A percentile compares a stretch with the other conserved stretches of the same genome.
Evolutionary conservation across 2,888 invertebrate genomes (phyloP).

Genomic region (Lithophane leautieri): DNA sequence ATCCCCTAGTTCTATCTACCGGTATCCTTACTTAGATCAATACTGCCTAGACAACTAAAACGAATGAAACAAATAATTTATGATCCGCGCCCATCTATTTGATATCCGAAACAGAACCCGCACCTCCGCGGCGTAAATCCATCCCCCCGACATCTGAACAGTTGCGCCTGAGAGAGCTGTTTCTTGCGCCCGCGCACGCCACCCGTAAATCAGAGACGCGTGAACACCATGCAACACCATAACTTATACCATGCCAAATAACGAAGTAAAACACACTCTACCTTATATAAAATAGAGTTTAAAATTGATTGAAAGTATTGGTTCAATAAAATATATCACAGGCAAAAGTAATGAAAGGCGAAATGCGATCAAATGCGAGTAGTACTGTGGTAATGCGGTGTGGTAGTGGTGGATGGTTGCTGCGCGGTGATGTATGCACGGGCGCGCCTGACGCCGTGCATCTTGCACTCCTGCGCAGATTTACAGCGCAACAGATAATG

Average conservation of each 20-base stretch:
- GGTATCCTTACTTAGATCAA: constrained; percentile 6
- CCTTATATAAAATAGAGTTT: constrained; percentile 37
- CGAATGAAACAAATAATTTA: constrained; percentile 41
- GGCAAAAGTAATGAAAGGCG: constrained; percentile 68
- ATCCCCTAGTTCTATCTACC: not conserved
- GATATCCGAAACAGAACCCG: constrained; percentile 50
- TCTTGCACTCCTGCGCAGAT: constrained; percentile 39
- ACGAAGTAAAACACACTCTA: not conserved
- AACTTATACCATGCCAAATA: constrained; percentile 48
- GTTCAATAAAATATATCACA: constrained; percentile 49
- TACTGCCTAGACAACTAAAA: constrained; percentile 44
- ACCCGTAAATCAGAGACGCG: constrained; percentile 73
- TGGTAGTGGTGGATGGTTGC: constrained; percentile 17
- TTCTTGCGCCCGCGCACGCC: constrained; percentile 65
- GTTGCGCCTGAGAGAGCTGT: constrained; percentile 69
- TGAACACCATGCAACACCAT: constrained; percentile 66
- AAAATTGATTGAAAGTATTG: constrained; percentile 3
- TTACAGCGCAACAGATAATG: constrained; percentile 34
- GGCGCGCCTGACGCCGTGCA: constrained; percentile 35
- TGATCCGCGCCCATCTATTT: constrained; percentile 49
- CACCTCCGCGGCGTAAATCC: constrained; percentile 53
- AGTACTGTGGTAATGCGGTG: constrained; percentile 21
- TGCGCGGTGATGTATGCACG: constrained; percentile 47
- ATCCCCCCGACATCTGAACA: constrained; percentile 63
- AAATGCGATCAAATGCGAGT: constrained; percentile 60